Base-by-base conservation (phyloP, 2,888 invertebrate genomes). In the Adelphocoris suturalis region DNA sequence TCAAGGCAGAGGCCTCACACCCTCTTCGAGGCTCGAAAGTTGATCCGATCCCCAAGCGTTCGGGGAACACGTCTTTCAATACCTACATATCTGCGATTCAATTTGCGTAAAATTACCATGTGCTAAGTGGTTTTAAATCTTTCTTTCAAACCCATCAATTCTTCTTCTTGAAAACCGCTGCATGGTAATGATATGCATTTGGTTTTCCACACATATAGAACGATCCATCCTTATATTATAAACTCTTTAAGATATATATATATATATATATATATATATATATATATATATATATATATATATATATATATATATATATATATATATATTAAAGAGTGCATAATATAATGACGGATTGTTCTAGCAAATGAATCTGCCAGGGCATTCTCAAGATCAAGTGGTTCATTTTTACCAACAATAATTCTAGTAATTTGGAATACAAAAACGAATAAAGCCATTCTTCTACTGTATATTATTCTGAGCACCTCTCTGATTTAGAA, bases 1-100 rank as follows among this genome's bases (percentile, higher is more conserved):
- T 47, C n/a, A 46, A 68, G 68, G 11, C 19, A 23, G 12, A 27
- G 68, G n/a, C 23, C 27, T 11, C 11, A 23, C 68, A 68, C 27
- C 68, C 68, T 61, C 61, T 68, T 68, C 23, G 23, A 68, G 68
- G 19, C 68, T 23, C 27, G 19, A 23, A 68, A 68, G 23, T 68
- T 23, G 23, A 68, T 68, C 68, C 68, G n/a, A 23, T 11, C 13
- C 5, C 27, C 68, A 23, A 68, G 19, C 12, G 68, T 12, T 27
- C 23, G 68, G 11, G 23, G 23, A 68, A 68, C 52, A 68, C 68
- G 68, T 27, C 9, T 19, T 61, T 61, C 16, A 14, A 52, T 52
- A n/a, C 61, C 61, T 9, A 16, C 52, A 37, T 4, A 52, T 52
- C 52, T 52, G 52, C 52, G 14, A 19, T 68, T 23, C 27, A 9